Percentiles rank a stretch among this genome's conserved stretches.
Conservation (phyloP, 2,113 vertebrate species). For the Oryzias celebensis region DNA sequence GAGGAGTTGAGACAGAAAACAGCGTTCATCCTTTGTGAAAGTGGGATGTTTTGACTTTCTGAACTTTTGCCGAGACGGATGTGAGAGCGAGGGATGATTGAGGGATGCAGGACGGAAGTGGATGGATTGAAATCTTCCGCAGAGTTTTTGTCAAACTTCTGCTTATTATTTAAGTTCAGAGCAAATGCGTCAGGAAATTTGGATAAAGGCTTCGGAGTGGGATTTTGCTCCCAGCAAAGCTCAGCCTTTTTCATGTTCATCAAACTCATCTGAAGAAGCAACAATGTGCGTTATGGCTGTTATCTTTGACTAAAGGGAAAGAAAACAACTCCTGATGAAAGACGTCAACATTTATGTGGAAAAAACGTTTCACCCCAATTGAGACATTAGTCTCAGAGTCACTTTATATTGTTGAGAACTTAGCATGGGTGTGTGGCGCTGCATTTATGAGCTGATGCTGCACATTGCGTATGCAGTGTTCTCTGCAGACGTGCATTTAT, state of each 20-base stretch:
- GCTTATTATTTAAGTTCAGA: conserved; percentile 39
- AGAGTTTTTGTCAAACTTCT: conserved; percentile 50
- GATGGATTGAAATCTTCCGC: conserved; percentile 27
- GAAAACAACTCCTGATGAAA: neutral
- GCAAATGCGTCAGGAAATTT: conserved; percentile 43
- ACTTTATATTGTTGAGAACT: no score
- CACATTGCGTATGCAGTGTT: no score
- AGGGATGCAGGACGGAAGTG: conserved; percentile 34
- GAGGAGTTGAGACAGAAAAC: conserved; percentile 70
- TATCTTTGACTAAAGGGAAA: conserved; percentile 14
- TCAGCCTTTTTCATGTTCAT: conserved; percentile 3
- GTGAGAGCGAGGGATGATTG: conserved; percentile 24
- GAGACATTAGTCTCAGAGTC: no score
- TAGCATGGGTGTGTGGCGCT: no score
- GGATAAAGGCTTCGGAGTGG: conserved; percentile 39
- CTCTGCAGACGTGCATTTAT: neutral
- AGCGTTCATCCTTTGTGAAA: conserved; percentile 51
- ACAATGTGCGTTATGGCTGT: conserved; percentile 5
- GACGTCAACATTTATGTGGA: neutral
- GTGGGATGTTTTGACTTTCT: conserved; percentile 64
- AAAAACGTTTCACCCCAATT: no score
- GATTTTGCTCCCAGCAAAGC: conserved; percentile 3
- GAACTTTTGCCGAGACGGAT: conserved; percentile 49
- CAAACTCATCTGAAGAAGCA: conserved; percentile 5
- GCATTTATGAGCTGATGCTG: no score